Conservation (phyloP, 92 coral and sea anemone genomes). For the Parazoanthus atlanticus region DNA sequence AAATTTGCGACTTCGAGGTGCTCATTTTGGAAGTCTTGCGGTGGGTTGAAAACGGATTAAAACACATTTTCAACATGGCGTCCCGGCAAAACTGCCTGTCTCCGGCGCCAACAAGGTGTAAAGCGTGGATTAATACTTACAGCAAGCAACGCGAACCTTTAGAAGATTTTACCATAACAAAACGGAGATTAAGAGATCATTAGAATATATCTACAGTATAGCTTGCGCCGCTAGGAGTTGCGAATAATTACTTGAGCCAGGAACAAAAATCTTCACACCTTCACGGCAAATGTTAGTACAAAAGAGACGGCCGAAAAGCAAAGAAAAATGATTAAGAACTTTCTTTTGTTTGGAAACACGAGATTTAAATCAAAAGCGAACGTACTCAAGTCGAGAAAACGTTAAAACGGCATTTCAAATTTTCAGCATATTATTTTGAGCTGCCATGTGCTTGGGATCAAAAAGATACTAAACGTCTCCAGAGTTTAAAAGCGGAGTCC, state of each 20-base stretch:
- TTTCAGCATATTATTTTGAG: background rate
- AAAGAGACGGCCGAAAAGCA: constrained; percentile 33
- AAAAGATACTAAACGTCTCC: background rate
- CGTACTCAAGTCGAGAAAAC: background rate
- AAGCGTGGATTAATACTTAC: constrained; percentile 37
- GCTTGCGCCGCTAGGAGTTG: background rate
- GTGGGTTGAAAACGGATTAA: constrained; percentile 78
- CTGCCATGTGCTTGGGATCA: background rate
- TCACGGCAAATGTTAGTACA: constrained; percentile 16
- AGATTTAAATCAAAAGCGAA: constrained; percentile 2
- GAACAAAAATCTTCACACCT: constrained; percentile 34
- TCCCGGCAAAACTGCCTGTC: constrained; percentile 44
- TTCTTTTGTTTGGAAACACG: constrained; percentile 24
- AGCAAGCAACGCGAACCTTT: constrained; percentile 31
- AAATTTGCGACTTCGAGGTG: constrained; percentile 21
- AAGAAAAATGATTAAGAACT: constrained; percentile 4
- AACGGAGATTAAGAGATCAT: constrained; percentile 18
- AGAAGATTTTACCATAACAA: constrained; percentile 54
- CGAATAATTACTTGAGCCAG: background rate
- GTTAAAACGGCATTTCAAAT: background rate
- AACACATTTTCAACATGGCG: constrained; percentile 86
- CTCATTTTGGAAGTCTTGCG: constrained; percentile 40
- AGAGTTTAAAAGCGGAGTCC: background rate
- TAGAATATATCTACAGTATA: constrained; percentile 29
- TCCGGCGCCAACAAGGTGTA: constrained; percentile 56